phyloP scores from a whole-genome alignment of 2,113 vertebrate genomes.

The Crotophaga sulcirostris region DNA sequence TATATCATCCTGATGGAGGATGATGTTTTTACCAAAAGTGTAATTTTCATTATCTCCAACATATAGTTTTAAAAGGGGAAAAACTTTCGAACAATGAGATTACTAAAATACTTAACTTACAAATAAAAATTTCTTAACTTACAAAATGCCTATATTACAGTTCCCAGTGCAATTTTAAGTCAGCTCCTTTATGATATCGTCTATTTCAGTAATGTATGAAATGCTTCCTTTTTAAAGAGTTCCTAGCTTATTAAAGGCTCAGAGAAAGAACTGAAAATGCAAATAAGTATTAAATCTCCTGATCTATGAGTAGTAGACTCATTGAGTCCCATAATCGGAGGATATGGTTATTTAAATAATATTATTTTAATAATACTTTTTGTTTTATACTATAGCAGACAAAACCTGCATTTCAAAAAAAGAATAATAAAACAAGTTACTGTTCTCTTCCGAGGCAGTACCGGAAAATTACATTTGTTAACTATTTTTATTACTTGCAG shows the following conservation, averaged over 20 bases:
- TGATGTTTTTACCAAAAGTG: neutral
- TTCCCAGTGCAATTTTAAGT: neutral
- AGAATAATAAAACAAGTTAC: neutral
- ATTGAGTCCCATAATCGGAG: neutral
- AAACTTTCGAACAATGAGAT: neutral
- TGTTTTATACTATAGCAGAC: neutral
- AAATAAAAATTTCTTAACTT: neutral
- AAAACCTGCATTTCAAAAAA: neutral
- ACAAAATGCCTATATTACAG: neutral
- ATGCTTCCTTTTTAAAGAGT: neutral
- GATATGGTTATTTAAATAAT: neutral
- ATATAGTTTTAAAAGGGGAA: neutral
- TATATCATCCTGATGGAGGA: neutral
- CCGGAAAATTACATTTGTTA: neutral
- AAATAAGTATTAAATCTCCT: neutral
- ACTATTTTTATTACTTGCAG: neutral
- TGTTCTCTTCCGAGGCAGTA: neutral
- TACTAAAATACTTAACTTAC: neutral
- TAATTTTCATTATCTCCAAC: neutral
- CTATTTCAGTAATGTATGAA: neutral
- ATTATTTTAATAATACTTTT: neutral
- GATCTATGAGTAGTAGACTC: neutral
- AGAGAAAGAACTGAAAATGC: neutral
- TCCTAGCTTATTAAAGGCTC: neutral
- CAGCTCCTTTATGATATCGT: neutral